A percentile compares a stretch with the other conserved stretches of the same genome.
These are phyloP conservation scores for Rhinoptilus africanus DNA, from an alignment of 2,113 vertebrate genomes.

Conservation along the genomic window DNA sequence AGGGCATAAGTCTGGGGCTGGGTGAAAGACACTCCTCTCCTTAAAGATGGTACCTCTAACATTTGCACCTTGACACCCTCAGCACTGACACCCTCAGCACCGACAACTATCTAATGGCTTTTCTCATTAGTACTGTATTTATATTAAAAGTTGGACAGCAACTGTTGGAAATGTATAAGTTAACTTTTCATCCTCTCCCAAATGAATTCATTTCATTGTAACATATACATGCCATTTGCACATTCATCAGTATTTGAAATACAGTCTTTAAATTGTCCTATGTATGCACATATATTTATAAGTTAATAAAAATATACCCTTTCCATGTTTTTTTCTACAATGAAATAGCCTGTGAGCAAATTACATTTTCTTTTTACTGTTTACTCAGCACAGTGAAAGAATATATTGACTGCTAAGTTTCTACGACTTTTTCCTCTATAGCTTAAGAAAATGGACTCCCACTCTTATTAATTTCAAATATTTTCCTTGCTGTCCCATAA, in stretches of 20 bases:
- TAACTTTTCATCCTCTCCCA: background rate
- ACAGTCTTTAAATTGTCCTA: constrained; percentile 36
- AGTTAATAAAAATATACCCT: constrained; percentile 51
- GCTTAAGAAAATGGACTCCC: background rate
- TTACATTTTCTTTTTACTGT: constrained; percentile 61
- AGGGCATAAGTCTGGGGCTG: background rate
- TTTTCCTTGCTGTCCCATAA: background rate
- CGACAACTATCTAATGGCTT: background rate
- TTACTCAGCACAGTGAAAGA: constrained; percentile 58
- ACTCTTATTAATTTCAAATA: background rate
- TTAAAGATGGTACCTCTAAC: background rate
- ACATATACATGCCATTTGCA: constrained; percentile 1
- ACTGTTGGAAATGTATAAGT: background rate
- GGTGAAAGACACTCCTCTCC: background rate
- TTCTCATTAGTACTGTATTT: background rate
- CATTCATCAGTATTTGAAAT: constrained; percentile 35
- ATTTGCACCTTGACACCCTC: background rate
- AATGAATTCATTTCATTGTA: background rate
- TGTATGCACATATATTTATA: constrained; percentile 61
- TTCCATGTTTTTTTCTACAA: constrained; percentile 5
- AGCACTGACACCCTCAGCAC: background rate
- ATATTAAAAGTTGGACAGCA: background rate
- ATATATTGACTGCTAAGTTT: constrained; percentile 49
- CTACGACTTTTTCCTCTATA: background rate
- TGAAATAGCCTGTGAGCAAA: constrained; percentile 49